phyloP scores from a whole-genome alignment of 2,797 vertebrate species.

The Silurus aristotelis region DNA sequence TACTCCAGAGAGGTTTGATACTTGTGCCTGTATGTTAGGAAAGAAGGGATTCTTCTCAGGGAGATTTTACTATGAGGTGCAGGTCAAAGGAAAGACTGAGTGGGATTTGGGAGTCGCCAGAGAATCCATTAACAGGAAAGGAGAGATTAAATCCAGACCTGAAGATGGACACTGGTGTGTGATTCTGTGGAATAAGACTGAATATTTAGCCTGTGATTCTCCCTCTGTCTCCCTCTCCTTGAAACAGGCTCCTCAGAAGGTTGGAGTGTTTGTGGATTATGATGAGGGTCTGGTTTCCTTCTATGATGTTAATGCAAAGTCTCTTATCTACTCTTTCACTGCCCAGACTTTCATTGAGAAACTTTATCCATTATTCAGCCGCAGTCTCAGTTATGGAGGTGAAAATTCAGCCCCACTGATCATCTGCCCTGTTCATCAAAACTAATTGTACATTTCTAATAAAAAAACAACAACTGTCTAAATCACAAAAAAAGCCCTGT shows the following conservation, averaged over 20 bases:
- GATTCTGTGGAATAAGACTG: background rate
- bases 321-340: slow-evolving; percentile 21
- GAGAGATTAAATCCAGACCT: background rate
- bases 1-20: slow-evolving; percentile 21
- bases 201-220: slow-evolving; percentile 4
- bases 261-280: slow-evolving; percentile 32
- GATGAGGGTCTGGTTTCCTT: slow-evolving; percentile 31
- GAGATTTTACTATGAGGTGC: background rate
- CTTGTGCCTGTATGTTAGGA: background rate
- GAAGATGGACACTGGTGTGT: background rate
- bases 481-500: too few relatives aligned
- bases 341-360: slow-evolving; percentile 29
- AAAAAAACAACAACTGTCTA: too few relatives aligned
- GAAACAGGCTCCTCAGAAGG: slow-evolving; percentile 10
- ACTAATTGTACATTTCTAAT: too few relatives aligned
- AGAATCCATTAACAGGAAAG: slow-evolving; percentile 22
- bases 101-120: slow-evolving; percentile 34
- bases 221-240: background rate
- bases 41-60: slow-evolving; percentile 25
- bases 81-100: slow-evolving; percentile 4
- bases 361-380: slow-evolving; percentile 18
- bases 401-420: background rate
- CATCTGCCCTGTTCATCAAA: background rate
- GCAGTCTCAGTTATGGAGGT: background rate
- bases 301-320: slow-evolving; percentile 24